Percentiles rank a stretch among this genome's conserved stretches.
phyloP scores from a whole-genome alignment of 2,888 invertebrate genomes.

The Rhodophaea formosa region DNA sequence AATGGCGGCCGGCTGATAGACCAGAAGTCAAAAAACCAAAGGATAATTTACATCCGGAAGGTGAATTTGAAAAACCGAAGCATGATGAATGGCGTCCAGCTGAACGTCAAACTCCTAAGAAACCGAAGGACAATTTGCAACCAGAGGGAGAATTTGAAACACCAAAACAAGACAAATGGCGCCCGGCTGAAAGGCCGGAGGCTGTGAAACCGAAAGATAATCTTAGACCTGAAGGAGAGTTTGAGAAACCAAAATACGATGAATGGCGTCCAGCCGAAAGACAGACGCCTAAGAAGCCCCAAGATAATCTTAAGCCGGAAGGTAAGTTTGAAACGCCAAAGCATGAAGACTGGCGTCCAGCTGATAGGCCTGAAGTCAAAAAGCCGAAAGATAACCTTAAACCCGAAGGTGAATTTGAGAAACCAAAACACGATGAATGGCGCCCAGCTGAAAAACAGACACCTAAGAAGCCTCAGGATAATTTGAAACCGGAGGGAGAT shows the following conservation, averaged over 20 bases:
- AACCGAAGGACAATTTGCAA: slow-evolving; percentile 72
- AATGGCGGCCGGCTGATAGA: slow-evolving; percentile 68
- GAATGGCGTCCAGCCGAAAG: slow-evolving; percentile 69
- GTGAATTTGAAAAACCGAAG: slow-evolving; percentile 39
- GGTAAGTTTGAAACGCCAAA: slow-evolving; percentile 75
- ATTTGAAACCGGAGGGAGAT: slow-evolving; percentile 78
- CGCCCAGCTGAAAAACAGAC: slow-evolving; percentile 49
- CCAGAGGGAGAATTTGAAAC: slow-evolving; percentile 80
- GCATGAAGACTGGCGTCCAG: slow-evolving; percentile 68
- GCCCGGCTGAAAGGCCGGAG: slow-evolving; percentile 47
- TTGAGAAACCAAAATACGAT: slow-evolving; percentile 59
- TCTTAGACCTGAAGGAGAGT: slow-evolving; percentile 74
- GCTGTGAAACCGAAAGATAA: slow-evolving; percentile 68
- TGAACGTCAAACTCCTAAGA: slow-evolving; percentile 54
- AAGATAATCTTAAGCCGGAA: slow-evolving; percentile 71
- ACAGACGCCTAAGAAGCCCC: slow-evolving; percentile 51
- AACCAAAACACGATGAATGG: slow-evolving; percentile 45
- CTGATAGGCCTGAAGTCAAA: slow-evolving; percentile 61
- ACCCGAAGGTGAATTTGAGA: slow-evolving; percentile 60
- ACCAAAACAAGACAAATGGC: slow-evolving; percentile 47
- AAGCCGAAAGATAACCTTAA: slow-evolving; percentile 72
- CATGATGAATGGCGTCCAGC: slow-evolving; percentile 61
- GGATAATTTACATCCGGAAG: slow-evolving; percentile 49
- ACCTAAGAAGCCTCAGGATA: slow-evolving; percentile 74
- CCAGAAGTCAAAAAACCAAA: slow-evolving; percentile 55